phyloP scores from a whole-genome alignment of 2,113 vertebrate species.

The Meles meles region DNA sequence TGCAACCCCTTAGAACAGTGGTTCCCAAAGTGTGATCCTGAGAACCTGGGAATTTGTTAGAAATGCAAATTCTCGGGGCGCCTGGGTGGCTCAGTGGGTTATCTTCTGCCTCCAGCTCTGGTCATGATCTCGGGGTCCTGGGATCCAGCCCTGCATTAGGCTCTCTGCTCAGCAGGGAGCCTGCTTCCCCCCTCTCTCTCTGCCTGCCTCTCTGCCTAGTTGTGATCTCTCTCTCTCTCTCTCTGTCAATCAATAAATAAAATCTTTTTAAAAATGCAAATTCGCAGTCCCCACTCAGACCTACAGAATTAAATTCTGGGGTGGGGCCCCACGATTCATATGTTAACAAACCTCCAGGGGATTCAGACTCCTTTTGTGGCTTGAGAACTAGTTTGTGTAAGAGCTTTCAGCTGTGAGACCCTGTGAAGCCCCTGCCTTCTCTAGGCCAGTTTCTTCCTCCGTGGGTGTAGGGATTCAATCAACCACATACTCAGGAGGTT shows the following conservation, averaged over 20 bases:
- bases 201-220: too few relatives aligned
- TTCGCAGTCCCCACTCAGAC: not conserved
- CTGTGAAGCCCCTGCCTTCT: not conserved
- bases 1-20: not conserved
- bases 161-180: too few relatives aligned
- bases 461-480: not conserved
- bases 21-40: not conserved
- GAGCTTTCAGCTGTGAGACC: not conserved
- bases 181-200: too few relatives aligned
- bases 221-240: too few relatives aligned
- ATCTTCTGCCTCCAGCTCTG: too few relatives aligned
- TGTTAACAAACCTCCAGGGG: not conserved
- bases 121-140: too few relatives aligned
- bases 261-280: not conserved
- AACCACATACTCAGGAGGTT: not conserved
- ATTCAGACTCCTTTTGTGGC: not conserved
- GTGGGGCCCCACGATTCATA: fast-evolving
- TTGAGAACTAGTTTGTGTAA: not conserved
- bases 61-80: not conserved
- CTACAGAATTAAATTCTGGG: not conserved
- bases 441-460: not conserved
- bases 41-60: not conserved
- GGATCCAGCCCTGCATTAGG: too few relatives aligned
- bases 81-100: too few relatives aligned
- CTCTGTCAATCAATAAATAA: too few relatives aligned